A percentile compares a stretch with the other conserved stretches of the same genome.
These are phyloP conservation scores for Eupeodes latifasciatus DNA, from an alignment of 2,888 invertebrate species.

Conservation along the genomic window DNA sequence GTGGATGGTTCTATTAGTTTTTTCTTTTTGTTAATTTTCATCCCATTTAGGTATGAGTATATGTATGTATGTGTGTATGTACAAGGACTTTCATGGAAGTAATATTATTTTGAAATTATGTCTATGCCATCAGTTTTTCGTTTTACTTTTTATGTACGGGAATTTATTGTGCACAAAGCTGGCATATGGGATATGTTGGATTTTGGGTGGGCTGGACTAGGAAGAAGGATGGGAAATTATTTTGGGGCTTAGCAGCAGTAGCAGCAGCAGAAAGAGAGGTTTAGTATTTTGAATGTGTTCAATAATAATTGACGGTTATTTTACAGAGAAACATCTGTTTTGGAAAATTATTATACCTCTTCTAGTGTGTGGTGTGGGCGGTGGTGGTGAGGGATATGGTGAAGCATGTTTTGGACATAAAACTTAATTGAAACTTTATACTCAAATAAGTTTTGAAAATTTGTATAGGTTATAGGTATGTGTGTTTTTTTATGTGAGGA, in stretches of 20 bases:
- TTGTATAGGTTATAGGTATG: background rate
- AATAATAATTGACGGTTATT: constrained; percentile 51
- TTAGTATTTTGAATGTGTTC: constrained; percentile 42
- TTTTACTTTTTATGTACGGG: constrained; percentile 41
- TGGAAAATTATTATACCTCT: constrained; percentile 17
- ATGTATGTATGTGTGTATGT: no score
- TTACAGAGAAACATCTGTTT: constrained; percentile 44
- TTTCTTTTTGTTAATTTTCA: constrained; percentile 10
- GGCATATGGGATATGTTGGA: constrained; percentile 28
- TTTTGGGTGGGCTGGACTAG: background rate
- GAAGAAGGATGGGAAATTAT: constrained; percentile 7
- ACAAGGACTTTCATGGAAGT: constrained; percentile 12
- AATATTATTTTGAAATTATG: constrained; percentile 63
- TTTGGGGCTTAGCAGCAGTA: background rate
- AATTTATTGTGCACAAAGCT: constrained; percentile 43
- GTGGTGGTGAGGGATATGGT: background rate
- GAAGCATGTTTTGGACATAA: constrained; percentile 36
- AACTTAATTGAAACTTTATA: constrained; percentile 43
- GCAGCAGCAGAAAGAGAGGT: background rate
- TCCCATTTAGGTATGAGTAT: background rate
- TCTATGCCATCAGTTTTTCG: constrained; percentile 60
- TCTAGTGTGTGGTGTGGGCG: background rate
- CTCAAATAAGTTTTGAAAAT: constrained; percentile 30
- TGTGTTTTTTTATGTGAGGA: constrained; percentile 3
- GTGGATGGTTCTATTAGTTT: constrained; percentile 28